Conservation (phyloP, 2,888 invertebrate species). For the Cryptophagus acutangulus region DNA sequence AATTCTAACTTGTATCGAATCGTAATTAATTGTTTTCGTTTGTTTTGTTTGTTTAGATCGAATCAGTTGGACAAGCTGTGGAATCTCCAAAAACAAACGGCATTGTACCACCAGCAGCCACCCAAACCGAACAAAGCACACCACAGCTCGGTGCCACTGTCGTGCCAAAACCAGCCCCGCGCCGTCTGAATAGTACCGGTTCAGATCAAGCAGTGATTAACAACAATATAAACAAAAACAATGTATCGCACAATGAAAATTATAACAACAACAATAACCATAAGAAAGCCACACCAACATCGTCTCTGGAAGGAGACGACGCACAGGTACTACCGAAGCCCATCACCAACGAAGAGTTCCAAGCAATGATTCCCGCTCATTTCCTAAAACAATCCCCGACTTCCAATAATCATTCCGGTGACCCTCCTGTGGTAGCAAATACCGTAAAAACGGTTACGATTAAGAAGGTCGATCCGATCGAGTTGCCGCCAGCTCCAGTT, state of each 20-base stretch:
- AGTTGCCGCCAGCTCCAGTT: slow-evolving; percentile 78
- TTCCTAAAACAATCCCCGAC: slow-evolving; percentile 56
- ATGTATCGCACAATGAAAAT: slow-evolving; percentile 11
- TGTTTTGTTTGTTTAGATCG: no score
- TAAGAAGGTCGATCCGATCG: slow-evolving; percentile 65
- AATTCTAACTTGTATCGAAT: no score
- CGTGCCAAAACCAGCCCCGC: slow-evolving; percentile 41
- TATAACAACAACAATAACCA: slow-evolving; percentile 34
- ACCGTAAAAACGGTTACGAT: slow-evolving; percentile 77
- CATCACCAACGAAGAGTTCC: slow-evolving; percentile 90
- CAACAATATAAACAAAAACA: slow-evolving; percentile 25
- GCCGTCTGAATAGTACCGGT: slow-evolving; percentile 28
- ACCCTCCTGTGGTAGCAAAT: slow-evolving; percentile 44
- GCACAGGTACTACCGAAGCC: slow-evolving; percentile 64
- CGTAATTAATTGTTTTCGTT: no score
- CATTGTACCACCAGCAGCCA: no score
- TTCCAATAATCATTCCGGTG: slow-evolving; percentile 34
- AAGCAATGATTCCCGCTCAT: slow-evolving; percentile 91
- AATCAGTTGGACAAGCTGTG: slow-evolving; percentile 3
- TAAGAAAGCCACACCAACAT: slow-evolving; percentile 49
- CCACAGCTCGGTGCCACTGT: slow-evolving; percentile 40
- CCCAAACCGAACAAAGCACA: no score
- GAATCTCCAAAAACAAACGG: slow-evolving; percentile 42
- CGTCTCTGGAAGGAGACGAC: slow-evolving; percentile 52
- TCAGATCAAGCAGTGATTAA: slow-evolving; percentile 20